These are phyloP conservation scores for Meles meles DNA, from an alignment of 2,113 vertebrate genomes.

Conservation along the genomic window DNA sequence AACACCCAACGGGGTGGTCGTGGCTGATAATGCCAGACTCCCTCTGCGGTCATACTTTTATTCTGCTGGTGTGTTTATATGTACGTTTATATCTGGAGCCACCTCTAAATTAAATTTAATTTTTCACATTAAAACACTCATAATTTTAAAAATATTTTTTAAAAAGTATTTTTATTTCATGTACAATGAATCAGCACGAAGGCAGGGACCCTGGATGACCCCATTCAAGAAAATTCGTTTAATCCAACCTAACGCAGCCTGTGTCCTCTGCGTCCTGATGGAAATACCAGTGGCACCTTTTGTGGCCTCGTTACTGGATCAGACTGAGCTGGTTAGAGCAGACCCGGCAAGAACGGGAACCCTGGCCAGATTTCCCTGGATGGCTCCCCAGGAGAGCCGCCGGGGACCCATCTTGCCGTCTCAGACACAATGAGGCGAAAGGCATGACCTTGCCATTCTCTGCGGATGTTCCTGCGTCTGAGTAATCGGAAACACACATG, in stretches of 20 bases:
- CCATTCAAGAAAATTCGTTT: not conserved
- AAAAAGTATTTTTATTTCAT: not conserved
- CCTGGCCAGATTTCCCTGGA: not conserved
- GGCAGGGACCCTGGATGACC: not conserved
- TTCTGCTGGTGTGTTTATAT: not conserved
- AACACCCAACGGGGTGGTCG: no score
- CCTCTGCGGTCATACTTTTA: not conserved
- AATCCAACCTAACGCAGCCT: not conserved
- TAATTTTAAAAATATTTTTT: no score
- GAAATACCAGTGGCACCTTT: not conserved
- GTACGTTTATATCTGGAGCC: no score
- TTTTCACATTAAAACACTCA: not conserved
- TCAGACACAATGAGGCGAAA: not conserved
- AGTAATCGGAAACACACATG: not conserved
- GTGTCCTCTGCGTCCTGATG: not conserved
- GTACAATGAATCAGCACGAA: not conserved
- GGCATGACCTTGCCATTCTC: not conserved
- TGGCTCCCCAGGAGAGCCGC: not conserved
- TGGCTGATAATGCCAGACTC: not conserved
- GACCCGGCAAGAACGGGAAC: not conserved
- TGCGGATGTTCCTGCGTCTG: not conserved
- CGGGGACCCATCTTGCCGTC: not conserved
- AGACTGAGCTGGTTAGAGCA: not conserved
- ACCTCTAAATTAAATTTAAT: not conserved
- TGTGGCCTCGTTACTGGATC: accelerated